Conservation (phyloP, 2,888 invertebrate species). For the Epinotia demarniana region DNA sequence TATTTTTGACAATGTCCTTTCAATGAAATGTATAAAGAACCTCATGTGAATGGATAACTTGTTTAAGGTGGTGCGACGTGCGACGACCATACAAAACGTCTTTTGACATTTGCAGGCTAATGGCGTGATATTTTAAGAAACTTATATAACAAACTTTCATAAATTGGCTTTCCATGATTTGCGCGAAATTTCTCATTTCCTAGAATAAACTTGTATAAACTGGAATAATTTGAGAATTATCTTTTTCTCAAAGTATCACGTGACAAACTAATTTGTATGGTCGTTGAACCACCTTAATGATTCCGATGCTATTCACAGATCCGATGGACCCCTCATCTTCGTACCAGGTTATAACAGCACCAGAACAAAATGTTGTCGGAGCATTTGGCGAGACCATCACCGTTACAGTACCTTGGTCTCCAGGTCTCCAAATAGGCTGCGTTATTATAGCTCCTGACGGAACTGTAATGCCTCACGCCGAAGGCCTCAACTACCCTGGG, state of each 20-base stretch:
- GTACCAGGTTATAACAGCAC: conserved; percentile 35
- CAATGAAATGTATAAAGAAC: too few relatives aligned
- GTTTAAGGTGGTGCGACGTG: too few relatives aligned
- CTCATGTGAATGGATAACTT: background rate
- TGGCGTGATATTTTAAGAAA: too few relatives aligned
- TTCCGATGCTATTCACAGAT: conserved; percentile 11
- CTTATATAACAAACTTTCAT: too few relatives aligned
- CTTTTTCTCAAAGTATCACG: too few relatives aligned
- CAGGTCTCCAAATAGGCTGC: conserved; percentile 31
- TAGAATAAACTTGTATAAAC: too few relatives aligned
- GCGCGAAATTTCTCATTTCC: too few relatives aligned
- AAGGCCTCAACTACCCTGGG: conserved; percentile 32
- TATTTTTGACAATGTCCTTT: background rate
- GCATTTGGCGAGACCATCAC: conserved; percentile 31
- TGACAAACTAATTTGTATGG: too few relatives aligned
- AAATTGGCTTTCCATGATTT: too few relatives aligned
- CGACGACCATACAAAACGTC: too few relatives aligned
- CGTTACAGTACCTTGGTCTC: conserved; percentile 14
- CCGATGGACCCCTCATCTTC: conserved; percentile 33
- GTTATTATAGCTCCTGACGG: conserved; percentile 42
- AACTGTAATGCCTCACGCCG: conserved; percentile 36
- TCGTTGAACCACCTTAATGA: background rate
- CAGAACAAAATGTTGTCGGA: conserved; percentile 35
- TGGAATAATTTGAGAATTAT: too few relatives aligned
- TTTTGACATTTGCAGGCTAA: too few relatives aligned